Evolutionary conservation across 2,113 vertebrate genomes (phyloP).

Genomic region (Cygnus atratus): DNA sequence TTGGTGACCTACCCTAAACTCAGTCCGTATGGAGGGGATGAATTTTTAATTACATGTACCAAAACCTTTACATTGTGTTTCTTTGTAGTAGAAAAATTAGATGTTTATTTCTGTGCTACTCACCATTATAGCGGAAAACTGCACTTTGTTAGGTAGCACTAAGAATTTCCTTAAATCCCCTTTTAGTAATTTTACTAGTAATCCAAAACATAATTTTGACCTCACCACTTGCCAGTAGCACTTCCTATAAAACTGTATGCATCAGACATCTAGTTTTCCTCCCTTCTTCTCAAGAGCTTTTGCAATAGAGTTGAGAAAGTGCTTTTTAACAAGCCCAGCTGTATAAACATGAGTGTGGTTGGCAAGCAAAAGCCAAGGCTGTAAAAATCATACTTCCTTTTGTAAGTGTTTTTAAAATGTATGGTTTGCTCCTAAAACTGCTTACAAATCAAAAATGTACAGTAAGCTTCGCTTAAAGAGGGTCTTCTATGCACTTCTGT

Average conservation of each 20-base stretch:
- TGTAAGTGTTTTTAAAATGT: slow-evolving; percentile 3
- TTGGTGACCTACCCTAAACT: neutral
- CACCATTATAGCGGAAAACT: neutral
- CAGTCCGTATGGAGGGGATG: neutral
- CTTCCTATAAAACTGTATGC: slow-evolving; percentile 9
- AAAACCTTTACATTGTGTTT: neutral
- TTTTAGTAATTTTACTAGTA: neutral
- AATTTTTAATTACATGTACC: neutral
- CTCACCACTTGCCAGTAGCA: neutral
- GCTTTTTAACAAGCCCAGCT: slow-evolving; percentile 30
- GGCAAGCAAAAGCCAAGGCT: neutral
- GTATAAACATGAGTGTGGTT: slow-evolving; percentile 27
- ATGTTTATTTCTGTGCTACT: neutral
- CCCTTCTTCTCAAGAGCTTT: neutral
- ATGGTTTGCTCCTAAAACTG: neutral
- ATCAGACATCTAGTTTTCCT: neutral
- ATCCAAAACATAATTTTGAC: neutral
- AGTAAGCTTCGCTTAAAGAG: neutral
- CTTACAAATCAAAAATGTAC: neutral
- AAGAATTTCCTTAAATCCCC: neutral
- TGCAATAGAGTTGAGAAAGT: neutral
- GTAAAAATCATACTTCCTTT: neutral
- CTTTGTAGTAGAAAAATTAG: neutral
- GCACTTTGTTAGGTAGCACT: neutral
- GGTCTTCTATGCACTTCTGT: neutral